Conservation (phyloP, 2,113 vertebrate species). For the Psophia crepitans region DNA sequence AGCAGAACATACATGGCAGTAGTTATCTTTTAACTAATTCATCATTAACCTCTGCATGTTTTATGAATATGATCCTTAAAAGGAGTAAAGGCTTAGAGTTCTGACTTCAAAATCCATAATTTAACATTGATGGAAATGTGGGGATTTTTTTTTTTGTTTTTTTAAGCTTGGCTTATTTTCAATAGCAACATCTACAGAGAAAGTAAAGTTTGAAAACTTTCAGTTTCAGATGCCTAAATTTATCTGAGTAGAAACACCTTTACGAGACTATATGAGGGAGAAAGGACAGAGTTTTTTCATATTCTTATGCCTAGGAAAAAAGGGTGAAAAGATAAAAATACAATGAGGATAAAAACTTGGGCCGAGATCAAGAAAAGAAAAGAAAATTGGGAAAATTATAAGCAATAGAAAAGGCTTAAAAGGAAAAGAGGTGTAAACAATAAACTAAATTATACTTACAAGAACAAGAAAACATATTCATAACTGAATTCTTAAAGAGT, state of each 20-base stretch:
- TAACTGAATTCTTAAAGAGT: neutral
- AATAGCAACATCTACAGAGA: neutral
- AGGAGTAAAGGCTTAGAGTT: neutral
- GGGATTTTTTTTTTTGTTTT: neutral
- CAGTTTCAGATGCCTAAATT: neutral
- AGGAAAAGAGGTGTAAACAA: neutral
- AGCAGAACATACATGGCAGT: neutral
- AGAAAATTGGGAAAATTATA: neutral
- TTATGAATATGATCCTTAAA: neutral
- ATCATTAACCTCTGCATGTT: neutral
- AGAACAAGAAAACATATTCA: neutral
- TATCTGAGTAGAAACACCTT: neutral
- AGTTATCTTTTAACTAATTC: neutral
- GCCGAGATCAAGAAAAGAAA: neutral
- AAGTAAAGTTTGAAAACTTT: neutral
- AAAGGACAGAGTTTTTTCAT: neutral
- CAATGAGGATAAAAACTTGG: neutral
- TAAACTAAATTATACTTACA: neutral
- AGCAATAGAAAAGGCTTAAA: neutral
- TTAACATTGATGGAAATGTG: neutral
- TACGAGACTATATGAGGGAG: neutral
- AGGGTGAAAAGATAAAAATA: neutral
- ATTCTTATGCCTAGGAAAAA: neutral
- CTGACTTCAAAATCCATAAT: constrained; percentile 12
- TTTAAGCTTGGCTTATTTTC: neutral